Conservation (phyloP, 2,797 vertebrate species). For the Neosilurus mollespiculum region DNA sequence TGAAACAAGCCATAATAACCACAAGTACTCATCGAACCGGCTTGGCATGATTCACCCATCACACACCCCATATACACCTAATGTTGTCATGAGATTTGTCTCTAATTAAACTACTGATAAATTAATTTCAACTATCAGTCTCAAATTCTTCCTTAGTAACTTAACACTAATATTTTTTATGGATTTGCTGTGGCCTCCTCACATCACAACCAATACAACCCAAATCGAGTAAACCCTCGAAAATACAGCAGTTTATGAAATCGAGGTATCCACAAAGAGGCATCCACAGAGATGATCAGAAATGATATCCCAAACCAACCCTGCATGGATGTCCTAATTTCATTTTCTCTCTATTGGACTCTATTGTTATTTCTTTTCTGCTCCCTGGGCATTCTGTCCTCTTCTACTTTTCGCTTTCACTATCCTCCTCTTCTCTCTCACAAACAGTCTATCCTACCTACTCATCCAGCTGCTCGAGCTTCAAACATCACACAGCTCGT, state of each 20-base stretch:
- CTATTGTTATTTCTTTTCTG: no score
- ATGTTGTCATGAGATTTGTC: conserved; percentile 4
- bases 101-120: conserved; percentile 19
- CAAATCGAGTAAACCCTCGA: neutral
- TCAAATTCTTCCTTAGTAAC: neutral
- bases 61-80: conserved; percentile 37
- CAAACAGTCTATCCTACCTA: neutral
- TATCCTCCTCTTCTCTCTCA: neutral
- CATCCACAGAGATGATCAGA: no score
- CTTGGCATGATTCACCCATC: conserved; percentile 58
- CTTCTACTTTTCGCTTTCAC: neutral
- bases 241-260: neutral
- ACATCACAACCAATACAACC: no score
- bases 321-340: neutral
- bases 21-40: conserved; percentile 59
- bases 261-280: no score
- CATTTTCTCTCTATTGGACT: neutral
- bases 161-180: neutral
- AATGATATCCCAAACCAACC: neutral
- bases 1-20: conserved; percentile 57
- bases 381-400: no score
- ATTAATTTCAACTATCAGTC: neutral
- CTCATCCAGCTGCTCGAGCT: neutral
- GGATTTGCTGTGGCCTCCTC: neutral
- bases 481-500: neutral